phyloP scores from a whole-genome alignment of 2,888 invertebrate species.

The Entomobrya multifasciata region DNA sequence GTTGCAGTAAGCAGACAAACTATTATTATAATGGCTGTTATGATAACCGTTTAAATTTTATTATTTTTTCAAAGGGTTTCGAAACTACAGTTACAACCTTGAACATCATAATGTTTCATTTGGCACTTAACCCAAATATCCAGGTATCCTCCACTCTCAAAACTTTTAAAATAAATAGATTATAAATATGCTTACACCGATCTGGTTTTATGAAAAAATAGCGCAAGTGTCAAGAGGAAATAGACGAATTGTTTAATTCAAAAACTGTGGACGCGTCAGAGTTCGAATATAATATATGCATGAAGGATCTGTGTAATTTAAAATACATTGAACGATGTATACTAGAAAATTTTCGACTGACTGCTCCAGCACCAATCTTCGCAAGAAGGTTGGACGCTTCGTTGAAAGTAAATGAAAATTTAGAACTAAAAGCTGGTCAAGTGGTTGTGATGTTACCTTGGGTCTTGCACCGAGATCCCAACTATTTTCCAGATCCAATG shows the following conservation, averaged over 20 bases:
- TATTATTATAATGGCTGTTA: not conserved
- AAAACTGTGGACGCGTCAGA: not conserved
- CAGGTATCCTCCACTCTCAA: constrained; percentile 1
- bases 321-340: constrained; percentile 41
- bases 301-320: constrained; percentile 24
- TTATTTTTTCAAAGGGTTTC: constrained; percentile 14
- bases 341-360: constrained; percentile 32
- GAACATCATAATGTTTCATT: constrained; percentile 1
- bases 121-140: constrained; percentile 12
- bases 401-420: not conserved
- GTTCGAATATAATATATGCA: constrained; percentile 10
- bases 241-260: not conserved
- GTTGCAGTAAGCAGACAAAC: constrained; percentile 35
- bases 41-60: not conserved
- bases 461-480: constrained; percentile 9
- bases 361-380: not conserved
- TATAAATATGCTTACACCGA: not conserved
- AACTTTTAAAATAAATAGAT: too few relatives aligned
- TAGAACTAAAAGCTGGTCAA: constrained; percentile 18
- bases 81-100: constrained; percentile 17
- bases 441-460: not conserved
- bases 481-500: constrained; percentile 13
- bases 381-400: constrained; percentile 19
- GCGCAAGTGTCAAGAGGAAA: not conserved
- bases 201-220: not conserved